Base-by-base conservation (phyloP, 2,797 vertebrate genomes). In the Lithobates sylvaticus region DNA sequence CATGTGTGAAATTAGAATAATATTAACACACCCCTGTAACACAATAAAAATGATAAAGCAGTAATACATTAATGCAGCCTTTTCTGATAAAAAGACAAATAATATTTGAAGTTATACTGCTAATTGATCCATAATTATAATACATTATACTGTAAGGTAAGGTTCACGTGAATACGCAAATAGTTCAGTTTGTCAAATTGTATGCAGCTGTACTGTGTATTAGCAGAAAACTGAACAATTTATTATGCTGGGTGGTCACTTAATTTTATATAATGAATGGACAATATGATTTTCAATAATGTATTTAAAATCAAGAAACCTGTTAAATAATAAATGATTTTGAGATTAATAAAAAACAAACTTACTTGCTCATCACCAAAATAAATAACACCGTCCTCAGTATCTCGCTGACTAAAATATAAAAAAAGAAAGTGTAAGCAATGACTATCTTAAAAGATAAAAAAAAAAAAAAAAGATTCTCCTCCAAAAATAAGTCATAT, bases 361-460 rank as follows among this genome's bases (percentile, higher is more conserved):
- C 78, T 81, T 90, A 90, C 88, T 80, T 90, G 90, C 29, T 90
- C 89, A 75, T 89, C 89, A 29, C 89, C 89, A 82, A 86, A 90
- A 34, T 86, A 82, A 84, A 90, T 86, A 10, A 88, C 76, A 77
- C 90, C 88, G 67, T 89, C 89, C 78, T 88, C 85, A 61, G 78
- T 50, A 68, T 84, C 88, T 54, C 83, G 81, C n/a, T 64, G 42
- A 85, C 89, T 90, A 75, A 76, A 86, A 78, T 72, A 85, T 29
- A 80, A 79, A 18, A 18, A 85, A 8, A 88, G 61, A 82, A 27
- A 50, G 44, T 27, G 16, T 54, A 54, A 54, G 13, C 21, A 61
- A 61, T 23, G 21, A 7, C 5, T 58, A 9, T 23, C 21, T 61
- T 13, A 1, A 61, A 21, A n/a, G 1, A 29, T 29, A 29, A 29